These are phyloP conservation scores for Platyrinchus mystaceus DNA, from an alignment of 2,797 vertebrate genomes.

Conservation along the genomic window DNA sequence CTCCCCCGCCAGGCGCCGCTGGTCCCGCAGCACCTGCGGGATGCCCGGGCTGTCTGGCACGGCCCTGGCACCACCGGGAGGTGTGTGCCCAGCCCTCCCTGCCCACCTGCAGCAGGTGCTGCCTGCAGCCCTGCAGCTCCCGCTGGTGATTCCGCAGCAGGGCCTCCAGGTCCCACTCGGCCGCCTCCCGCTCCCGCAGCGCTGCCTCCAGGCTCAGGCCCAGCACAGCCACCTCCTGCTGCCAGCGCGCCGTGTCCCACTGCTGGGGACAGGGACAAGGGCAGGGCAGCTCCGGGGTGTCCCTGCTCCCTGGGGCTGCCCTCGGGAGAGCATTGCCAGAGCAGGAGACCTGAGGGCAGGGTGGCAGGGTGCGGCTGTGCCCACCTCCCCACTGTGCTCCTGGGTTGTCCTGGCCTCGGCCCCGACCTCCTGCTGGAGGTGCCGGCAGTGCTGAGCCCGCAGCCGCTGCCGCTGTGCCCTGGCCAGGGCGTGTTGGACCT, in stretches of 20 bases:
- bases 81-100: not conserved
- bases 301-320: not conserved
- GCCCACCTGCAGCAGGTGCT: conserved; percentile 78
- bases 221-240: conserved; percentile 73
- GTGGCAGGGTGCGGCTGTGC: not conserved
- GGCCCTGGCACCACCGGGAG: not conserved
- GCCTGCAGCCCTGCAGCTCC: conserved; percentile 73
- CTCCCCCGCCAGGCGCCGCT: conserved; percentile 78
- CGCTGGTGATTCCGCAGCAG: conserved; percentile 71
- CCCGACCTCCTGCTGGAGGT: conserved; percentile 80
- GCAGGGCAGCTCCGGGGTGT: not conserved
- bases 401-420: not conserved
- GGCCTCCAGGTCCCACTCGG: conserved; percentile 75
- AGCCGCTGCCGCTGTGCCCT: conserved; percentile 78
- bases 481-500: conserved; percentile 75
- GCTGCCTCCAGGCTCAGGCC: conserved; percentile 83
- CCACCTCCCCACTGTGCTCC: not conserved
- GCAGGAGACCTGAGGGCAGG: not conserved
- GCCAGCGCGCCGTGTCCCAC: conserved; percentile 73
- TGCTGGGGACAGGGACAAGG: not conserved
- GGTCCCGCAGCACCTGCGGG: conserved; percentile 82
- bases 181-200: conserved; percentile 74
- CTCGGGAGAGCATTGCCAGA: not conserved
- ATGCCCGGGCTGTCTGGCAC: no score
- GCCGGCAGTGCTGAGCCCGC: conserved; percentile 76